Evolutionary conservation across 2,113 vertebrate genomes (phyloP), one percentile per base, ranked within the genome.

Genomic region (rat (Rattus norvegicus)): DNA sequence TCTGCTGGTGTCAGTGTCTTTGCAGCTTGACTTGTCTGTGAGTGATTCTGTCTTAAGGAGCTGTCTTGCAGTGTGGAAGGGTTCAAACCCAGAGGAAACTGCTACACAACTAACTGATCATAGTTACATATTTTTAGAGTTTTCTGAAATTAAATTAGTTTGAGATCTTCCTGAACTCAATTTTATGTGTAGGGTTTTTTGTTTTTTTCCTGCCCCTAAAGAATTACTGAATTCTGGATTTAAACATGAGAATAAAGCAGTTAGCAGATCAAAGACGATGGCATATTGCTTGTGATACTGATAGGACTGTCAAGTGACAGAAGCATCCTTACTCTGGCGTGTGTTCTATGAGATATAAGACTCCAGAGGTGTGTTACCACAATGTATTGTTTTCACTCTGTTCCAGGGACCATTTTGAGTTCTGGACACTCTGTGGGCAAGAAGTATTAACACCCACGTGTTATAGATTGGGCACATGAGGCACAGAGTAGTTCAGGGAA

Each of bases 81-180:
- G 26, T 61, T 61, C 80, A 26, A 39, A 26, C 20, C 22, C 52
- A 56, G 52, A 56, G 52, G 9, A 80, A 80, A 80, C 54, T 81
- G 19, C 79, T 59, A n/a, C 33, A n/a, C 54, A 59, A 7, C n/a
- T 94, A 59, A 7, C n/a, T 94, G 54, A 69, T 88, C 67, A 59
- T n/a, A 63, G 56, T 79, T 73, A 1, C 43, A 11, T 84, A 1
- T 20, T 96, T 90, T 90, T 56, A 92, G 30, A 75, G 33, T 86
- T 94, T 96, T 61, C 56, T 96, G 39, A 93, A 73, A 83, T 83
- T 70, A 94, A 89, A 70, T 59, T 56, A 65, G 95, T 70, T 92
- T 84, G 36, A 91, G 28, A 88, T 90, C 69, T 90, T 96, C 33
- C 61, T 91, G 10, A 92, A 67, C 93, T 28, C 80, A 56, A 73